Base-by-base conservation (phyloP, 2,888 invertebrate genomes). In the Cheilosia variabilis region DNA sequence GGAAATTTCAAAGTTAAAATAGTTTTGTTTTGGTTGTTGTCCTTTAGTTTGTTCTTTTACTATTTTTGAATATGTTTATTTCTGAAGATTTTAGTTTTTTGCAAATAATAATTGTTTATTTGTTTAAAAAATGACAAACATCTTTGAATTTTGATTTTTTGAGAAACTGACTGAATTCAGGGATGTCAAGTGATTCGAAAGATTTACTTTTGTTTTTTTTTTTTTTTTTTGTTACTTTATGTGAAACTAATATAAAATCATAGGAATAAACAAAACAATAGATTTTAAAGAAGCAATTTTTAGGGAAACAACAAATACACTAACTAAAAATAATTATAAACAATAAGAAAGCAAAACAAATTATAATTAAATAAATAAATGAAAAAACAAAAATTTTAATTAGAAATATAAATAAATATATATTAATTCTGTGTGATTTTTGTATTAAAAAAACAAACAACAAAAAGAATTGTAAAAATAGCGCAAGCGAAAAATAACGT, bases 341-440 rank as follows among this genome's bases (percentile, higher is more conserved):
- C 58, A 72, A 83, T 73, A 24, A 50, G 24, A 22, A 22, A 22
- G 22, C 22, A 57, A 47, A 69, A 75, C 37, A 80, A 65, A 71
- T 60, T 82, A 65, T 71, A 79, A 73, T 57, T 79, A 79, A 83
- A 79, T 55, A 68, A 78, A 57, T 68, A 53, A 50, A 75, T 47
- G 37, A 57, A 72, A 62, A 69, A 60, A 47, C 63, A 72, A 62
- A 71, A 63, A 71, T 63, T 76, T 71, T 65, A 78, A 78, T 82
- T 63, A 86, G 72, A 87, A 72, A 78, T 53, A 87, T 73, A 82
- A 63, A 78, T 72, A 81, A 81, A 71, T 83, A 83, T 76, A 87
- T 83, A 75, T 83, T 83, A 83, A 87, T 87, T 87, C 84, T 87
- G 84, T 87, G 87, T 87, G 87, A 87, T 87, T 87, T 87, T 87